Conservation (phyloP, 2,888 invertebrate genomes). For the Trachelus iudaicus region DNA sequence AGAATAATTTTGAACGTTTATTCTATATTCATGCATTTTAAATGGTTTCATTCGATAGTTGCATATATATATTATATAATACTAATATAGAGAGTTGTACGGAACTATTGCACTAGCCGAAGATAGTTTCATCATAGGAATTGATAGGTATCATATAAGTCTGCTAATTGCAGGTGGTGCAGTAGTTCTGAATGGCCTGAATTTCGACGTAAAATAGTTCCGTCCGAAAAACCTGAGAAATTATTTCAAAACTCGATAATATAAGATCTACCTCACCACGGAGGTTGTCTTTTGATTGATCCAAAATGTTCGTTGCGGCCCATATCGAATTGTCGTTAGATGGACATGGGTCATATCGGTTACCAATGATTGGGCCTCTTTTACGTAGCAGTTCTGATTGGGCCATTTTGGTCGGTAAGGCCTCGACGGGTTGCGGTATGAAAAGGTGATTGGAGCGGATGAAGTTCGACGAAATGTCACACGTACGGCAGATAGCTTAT, state of each 20-base stretch:
- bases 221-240: background rate
- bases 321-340: background rate
- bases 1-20: no score
- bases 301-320: background rate
- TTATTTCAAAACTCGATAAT: background rate
- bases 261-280: background rate
- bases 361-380: background rate
- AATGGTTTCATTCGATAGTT: no score
- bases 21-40: no score
- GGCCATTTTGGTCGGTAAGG: slow-evolving; percentile 7
- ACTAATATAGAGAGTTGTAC: no score
- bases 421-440: slow-evolving; percentile 3
- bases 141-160: no score
- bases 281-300: background rate
- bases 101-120: no score
- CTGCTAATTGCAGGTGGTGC: no score
- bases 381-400: background rate
- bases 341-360: background rate
- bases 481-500: background rate
- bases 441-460: slow-evolving; percentile 21
- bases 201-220: no score
- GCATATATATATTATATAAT: no score
- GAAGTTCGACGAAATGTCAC: slow-evolving; percentile 24
- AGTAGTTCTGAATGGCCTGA: no score
- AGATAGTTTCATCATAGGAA: no score